These are phyloP conservation scores for Pantherophis vulpinus DNA, from an alignment of 2,797 vertebrate species.

Conservation along the genomic window DNA sequence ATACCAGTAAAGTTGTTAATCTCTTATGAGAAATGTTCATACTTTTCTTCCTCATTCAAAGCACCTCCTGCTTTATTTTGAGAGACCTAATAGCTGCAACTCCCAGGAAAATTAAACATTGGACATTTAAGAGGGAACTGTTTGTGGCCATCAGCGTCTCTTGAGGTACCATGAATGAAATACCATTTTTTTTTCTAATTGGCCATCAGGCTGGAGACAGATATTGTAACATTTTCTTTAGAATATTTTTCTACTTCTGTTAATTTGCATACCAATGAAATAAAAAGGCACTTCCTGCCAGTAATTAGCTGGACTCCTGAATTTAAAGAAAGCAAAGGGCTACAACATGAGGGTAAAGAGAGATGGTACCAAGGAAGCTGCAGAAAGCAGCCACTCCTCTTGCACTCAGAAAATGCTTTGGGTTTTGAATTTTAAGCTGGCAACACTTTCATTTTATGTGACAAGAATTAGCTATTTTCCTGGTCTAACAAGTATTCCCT, in stretches of 20 bases:
- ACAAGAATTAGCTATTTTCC: constrained; percentile 65
- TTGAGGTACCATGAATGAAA: constrained; percentile 51
- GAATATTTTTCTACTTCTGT: constrained; percentile 69
- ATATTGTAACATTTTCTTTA: constrained; percentile 71
- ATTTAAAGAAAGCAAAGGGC: constrained; percentile 68
- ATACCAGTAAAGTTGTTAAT: not conserved
- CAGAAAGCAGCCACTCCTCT: constrained; percentile 64
- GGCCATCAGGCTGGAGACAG: constrained; percentile 66
- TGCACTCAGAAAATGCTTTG: constrained; percentile 55
- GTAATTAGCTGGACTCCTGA: constrained; percentile 68
- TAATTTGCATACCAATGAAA: constrained; percentile 72
- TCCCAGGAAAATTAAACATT: constrained; percentile 57
- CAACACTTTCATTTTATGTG: constrained; percentile 63
- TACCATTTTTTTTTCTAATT: constrained; percentile 64
- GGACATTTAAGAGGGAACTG: constrained; percentile 61
- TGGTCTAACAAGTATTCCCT: constrained; percentile 62
- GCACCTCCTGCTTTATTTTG: constrained; percentile 28
- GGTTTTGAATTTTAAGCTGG: constrained; percentile 63
- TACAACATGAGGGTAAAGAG: constrained; percentile 62
- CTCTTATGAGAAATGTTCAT: constrained; percentile 24
- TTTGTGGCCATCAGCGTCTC: constrained; percentile 58
- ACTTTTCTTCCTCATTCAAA: constrained; percentile 56
- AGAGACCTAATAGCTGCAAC: constrained; percentile 48
- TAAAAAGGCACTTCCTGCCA: constrained; percentile 70
- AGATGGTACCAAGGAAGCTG: constrained; percentile 68